phyloP scores from a whole-genome alignment of 1,140 invertebrate genomes.

The Paracyclopina nana region DNA sequence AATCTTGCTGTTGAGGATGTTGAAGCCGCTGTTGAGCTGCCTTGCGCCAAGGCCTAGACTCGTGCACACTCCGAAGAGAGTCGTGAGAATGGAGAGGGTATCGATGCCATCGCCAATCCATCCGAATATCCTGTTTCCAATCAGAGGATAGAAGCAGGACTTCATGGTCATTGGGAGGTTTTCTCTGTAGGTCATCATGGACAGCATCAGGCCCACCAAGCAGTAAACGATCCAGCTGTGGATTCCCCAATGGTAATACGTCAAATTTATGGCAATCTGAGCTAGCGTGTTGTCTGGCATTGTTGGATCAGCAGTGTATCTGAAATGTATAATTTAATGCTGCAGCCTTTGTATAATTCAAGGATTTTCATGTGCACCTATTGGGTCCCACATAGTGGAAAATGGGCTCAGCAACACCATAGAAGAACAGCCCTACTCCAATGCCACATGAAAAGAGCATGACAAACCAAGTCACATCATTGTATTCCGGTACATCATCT shows the following conservation, averaged over 20 bases:
- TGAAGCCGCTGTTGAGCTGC: conserved; percentile 1
- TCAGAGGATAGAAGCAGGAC: conserved; percentile 13
- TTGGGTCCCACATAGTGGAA: conserved; percentile 6
- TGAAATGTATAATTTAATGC: neutral
- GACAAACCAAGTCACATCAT: conserved; percentile 8
- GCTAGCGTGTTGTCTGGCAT: conserved; percentile 10
- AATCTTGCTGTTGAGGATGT: neutral
- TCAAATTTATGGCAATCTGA: conserved; percentile 8
- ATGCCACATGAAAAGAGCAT: conserved; percentile 13
- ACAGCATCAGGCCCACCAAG: conserved; percentile 1
- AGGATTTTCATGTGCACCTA: neutral
- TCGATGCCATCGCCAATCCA: conserved; percentile 13
- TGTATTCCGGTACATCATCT: conserved; percentile 9
- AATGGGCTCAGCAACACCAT: conserved; percentile 11
- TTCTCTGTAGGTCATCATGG: conserved; percentile 1
- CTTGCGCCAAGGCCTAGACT: conserved; percentile 9
- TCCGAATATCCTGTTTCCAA: conserved; percentile 9
- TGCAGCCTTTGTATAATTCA: neutral
- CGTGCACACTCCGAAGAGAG: conserved; percentile 11
- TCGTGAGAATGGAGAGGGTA: conserved; percentile 9
- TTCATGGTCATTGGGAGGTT: conserved; percentile 13
- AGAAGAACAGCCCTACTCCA: conserved; percentile 12
- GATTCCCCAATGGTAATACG: conserved; percentile 10
- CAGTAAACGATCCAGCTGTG: conserved; percentile 13
- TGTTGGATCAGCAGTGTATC: conserved; percentile 4